Evolutionary conservation across 2,797 vertebrate species (phyloP).

Genomic region (Staurois parvus): DNA sequence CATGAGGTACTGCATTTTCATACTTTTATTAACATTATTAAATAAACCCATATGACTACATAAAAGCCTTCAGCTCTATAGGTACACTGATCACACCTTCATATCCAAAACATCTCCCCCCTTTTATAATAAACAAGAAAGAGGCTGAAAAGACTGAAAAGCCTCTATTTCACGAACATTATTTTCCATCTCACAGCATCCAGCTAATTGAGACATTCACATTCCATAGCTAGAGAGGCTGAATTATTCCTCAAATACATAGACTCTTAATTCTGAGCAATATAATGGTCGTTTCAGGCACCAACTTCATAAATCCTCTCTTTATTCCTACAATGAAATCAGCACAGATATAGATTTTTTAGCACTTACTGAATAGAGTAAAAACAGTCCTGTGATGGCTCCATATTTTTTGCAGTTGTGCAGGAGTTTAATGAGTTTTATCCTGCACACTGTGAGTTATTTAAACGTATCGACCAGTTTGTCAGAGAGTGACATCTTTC

Average conservation of each 20-base stretch:
- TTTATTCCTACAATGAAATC: conserved; percentile 43
- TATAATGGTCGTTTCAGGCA: conserved; percentile 51
- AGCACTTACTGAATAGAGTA: conserved; percentile 36
- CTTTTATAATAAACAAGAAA: conserved; percentile 18
- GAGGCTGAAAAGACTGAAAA: conserved; percentile 15
- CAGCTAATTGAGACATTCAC: conserved; percentile 41
- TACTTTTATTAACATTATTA: not conserved
- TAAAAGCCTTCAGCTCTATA: not conserved
- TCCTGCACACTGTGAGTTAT: conserved; percentile 11
- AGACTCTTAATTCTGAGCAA: conserved; percentile 50
- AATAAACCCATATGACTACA: not conserved
- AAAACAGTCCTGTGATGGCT: conserved; percentile 31
- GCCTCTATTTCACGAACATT: not conserved
- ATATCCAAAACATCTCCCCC: not conserved
- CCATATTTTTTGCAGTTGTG: conserved; percentile 31
- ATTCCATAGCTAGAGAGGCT: conserved; percentile 22
- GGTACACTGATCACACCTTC: not conserved
- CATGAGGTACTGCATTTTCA: not conserved
- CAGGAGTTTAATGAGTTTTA: conserved; percentile 18
- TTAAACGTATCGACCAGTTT: conserved; percentile 10
- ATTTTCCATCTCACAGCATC: conserved; percentile 43
- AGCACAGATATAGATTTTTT: conserved; percentile 46
- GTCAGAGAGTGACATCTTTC: not conserved
- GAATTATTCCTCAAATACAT: conserved; percentile 47
- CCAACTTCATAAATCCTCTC: conserved; percentile 48